Base-by-base conservation (phyloP, 2,888 invertebrate genomes). In the Slavum lentiscoides region DNA sequence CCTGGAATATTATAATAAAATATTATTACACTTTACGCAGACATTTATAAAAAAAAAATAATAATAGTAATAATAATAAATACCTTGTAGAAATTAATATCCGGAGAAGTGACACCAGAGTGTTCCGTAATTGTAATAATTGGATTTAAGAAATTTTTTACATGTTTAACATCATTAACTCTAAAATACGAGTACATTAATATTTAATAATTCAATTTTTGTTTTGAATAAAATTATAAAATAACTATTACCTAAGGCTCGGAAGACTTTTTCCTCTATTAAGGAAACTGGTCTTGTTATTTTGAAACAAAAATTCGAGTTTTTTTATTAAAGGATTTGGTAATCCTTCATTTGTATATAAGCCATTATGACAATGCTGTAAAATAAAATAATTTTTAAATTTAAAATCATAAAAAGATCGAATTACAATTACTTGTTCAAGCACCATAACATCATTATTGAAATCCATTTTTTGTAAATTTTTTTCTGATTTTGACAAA, bases 101-200 rank as follows among this genome's bases (percentile, higher is more conserved):
- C 80, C 9, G 80, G 72, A 5, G 80, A 80, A 15, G 80, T 80
- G 9, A 64, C 39, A 6, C 64, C 64, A 0, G 96, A 96, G 85
- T 97, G 97, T 86, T 97, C 96, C 0, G 98, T 98, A 13, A 98
- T 96, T 0, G 97, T 97, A 82, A 98, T 98, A 76, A 97, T 97
- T 0, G 98, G 98, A 87, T 96, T 96, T 77, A 94, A 91, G 82
- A 93, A 92, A 83, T 92, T 92, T 84, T 86, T 84, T 17, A 82
- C 81, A 30, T 83, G 86, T 68, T 74, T 81, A 61, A 81, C 59
- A 64, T 81, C 80, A 23, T 80, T 80, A 6, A 58, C 80, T 43
- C 80, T 80, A n/a, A 66, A 72, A 77, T 37, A n/a, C n/a, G n/a
- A n/a, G n/a, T n/a, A 49, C 19, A 43, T 61, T 21, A 19, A 55